Percentiles rank a stretch among this genome's conserved stretches.
phyloP scores from a whole-genome alignment of 2,888 invertebrate genomes.

The Prosapia bicincta region DNA sequence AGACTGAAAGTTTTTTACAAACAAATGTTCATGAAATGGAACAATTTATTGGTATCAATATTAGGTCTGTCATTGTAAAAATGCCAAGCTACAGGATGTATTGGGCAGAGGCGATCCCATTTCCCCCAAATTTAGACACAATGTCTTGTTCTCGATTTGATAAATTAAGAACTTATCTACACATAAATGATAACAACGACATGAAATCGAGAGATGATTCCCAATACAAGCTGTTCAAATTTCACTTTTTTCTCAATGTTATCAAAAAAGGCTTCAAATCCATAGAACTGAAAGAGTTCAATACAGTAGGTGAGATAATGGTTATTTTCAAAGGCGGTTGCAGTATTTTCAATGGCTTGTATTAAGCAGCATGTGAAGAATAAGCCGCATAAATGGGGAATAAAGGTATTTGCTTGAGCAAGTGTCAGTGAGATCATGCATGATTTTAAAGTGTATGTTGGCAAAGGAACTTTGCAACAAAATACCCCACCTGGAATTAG shows the following conservation, averaged over 20 bases:
- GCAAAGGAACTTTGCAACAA: constrained; percentile 7
- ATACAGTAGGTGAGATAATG: constrained; percentile 40
- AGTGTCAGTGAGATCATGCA: constrained; percentile 9
- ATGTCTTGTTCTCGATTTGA: constrained; percentile 38
- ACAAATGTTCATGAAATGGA: constrained; percentile 36
- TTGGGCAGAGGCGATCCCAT: constrained; percentile 37
- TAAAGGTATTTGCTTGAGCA: constrained; percentile 34
- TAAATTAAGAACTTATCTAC: constrained; percentile 10
- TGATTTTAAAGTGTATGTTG: constrained; percentile 18
- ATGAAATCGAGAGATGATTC: not conserved
- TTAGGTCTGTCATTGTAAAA: constrained; percentile 34
- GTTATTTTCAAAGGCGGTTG: constrained; percentile 40
- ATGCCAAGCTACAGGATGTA: constrained; percentile 39
- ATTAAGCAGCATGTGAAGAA: constrained; percentile 39
- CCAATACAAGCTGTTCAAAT: constrained; percentile 37
- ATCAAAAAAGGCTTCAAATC: constrained; percentile 32
- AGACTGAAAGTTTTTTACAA: not conserved
- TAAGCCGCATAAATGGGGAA: constrained; percentile 40
- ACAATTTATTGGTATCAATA: constrained; percentile 37
- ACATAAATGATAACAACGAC: constrained; percentile 11
- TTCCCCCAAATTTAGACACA: constrained; percentile 34
- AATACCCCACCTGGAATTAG: constrained; percentile 7
- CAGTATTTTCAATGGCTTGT: too few species aligned
- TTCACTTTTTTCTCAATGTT: constrained; percentile 33
- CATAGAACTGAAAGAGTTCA: not conserved